A percentile compares a stretch with the other conserved stretches of the same genome.
Conservation (phyloP, 2,113 vertebrate species). For the Lepus europaeus region DNA sequence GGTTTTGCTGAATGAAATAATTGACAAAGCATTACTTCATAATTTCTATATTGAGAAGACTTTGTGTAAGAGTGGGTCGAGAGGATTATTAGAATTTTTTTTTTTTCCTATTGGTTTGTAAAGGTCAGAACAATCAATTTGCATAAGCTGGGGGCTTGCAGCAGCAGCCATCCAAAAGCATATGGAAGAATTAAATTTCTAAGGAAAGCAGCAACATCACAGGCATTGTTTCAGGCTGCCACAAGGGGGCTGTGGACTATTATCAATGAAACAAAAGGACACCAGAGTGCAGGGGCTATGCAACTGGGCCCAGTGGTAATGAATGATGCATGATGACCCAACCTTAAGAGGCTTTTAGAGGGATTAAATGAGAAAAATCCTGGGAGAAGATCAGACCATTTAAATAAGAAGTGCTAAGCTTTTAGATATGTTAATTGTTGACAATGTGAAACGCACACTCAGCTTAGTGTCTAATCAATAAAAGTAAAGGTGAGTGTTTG, state of each 20-base stretch:
- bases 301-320: not conserved
- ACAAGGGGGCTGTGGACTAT: not conserved
- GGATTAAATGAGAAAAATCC: accelerated
- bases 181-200: not conserved
- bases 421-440: not conserved
- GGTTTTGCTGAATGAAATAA: not conserved
- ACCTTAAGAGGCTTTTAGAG: no score
- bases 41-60: not conserved
- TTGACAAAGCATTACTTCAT: not conserved
- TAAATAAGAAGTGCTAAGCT: not conserved
- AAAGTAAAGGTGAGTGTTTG: not conserved
- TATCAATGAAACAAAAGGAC: not conserved
- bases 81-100: not conserved
- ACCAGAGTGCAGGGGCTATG: not conserved
- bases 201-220: no score
- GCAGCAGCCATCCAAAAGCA: accelerated
- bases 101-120: not conserved
- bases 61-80: not conserved
- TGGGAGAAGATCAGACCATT: not conserved
- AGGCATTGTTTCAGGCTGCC: not conserved
- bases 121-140: not conserved
- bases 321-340: not conserved
- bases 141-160: not conserved
- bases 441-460: not conserved
- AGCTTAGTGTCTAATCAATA: not conserved